These are phyloP conservation scores for Synanthedon tipuliformis DNA, from an alignment of 2,888 invertebrate genomes.

Conservation along the genomic window DNA sequence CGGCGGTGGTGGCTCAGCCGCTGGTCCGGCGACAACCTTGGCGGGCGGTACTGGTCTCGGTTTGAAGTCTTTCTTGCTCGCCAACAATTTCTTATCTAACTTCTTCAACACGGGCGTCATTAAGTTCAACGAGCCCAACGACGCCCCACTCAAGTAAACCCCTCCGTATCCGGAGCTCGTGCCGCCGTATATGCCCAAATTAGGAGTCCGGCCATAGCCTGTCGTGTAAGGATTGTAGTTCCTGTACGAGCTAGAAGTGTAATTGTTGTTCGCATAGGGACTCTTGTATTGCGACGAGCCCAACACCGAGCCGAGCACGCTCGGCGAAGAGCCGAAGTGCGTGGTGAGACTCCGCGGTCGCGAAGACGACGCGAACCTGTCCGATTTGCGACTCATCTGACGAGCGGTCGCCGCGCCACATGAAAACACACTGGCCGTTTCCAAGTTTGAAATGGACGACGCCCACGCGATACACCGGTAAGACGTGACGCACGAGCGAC, in stretches of 20 bases:
- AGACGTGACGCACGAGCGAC: constrained; percentile 38
- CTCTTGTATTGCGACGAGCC: constrained; percentile 33
- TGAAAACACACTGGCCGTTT: constrained; percentile 54
- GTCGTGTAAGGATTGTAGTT: constrained; percentile 60
- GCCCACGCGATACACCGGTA: constrained; percentile 39
- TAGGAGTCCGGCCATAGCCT: constrained; percentile 39
- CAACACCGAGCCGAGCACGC: constrained; percentile 51
- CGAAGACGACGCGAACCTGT: constrained; percentile 36
- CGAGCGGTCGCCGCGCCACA: constrained; percentile 40
- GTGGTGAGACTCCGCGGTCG: constrained; percentile 53
- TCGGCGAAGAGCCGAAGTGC: constrained; percentile 57
- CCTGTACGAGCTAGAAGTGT: constrained; percentile 45
- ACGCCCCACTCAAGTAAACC: constrained; percentile 72
- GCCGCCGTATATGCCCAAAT: constrained; percentile 71
- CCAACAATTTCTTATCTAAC: constrained; percentile 56
- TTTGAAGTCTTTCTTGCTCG: constrained; percentile 63
- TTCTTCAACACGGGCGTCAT: constrained; percentile 67
- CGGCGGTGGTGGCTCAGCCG: constrained; percentile 7
- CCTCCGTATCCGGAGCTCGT: constrained; percentile 77
- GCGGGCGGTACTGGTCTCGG: constrained; percentile 51
- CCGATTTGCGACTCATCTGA: constrained; percentile 61
- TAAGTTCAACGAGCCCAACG: constrained; percentile 70
- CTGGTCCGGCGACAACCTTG: constrained; percentile 14
- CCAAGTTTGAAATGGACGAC: constrained; percentile 45
- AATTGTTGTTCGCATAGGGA: constrained; percentile 26